Evolutionary conservation across 2,888 invertebrate genomes (phyloP), one percentile per base, ranked within the genome.

Genomic region (Ommatoiulus sabulosus): DNA sequence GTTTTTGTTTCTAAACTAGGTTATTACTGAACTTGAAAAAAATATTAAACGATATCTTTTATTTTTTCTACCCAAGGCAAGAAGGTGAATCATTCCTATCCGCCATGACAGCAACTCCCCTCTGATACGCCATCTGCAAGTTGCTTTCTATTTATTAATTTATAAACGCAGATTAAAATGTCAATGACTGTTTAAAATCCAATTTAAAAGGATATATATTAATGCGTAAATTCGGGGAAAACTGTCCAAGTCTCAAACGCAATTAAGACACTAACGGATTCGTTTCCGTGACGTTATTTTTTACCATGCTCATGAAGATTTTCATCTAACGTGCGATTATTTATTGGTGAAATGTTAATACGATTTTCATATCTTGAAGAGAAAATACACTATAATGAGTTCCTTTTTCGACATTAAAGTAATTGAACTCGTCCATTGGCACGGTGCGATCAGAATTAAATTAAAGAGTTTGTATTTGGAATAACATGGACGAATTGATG

Each of bases 81-180:
- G 72, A 72, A 72, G 72, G 72, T 72, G 72, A 72, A 72, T 72
- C 72, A 72, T 24, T 72, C 15, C 8, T n/a, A 6, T 17, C 63
- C 63, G 63, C 63, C 63, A 24, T 72, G 72, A 72, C 72, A 72
- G 72, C 72, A 72, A 7, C 24, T 63, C 20, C 72, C 24, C 72
- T 72, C 72, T 20, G n/a, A 20, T 24, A 10, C 52, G 24, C 24
- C 72, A 72, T 72, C 72, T 63, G 72, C 72, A 72, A 63, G 17
- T 63, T 17, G 72, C 24, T 72, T 8, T 8, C 72, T 72, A 72
- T n/a, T n/a, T n/a, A n/a, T 72, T 72, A 72, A 63, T 72, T 72
- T 72, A 72, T 72, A 72, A 72, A 72, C 10, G 72, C 24, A 72
- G 72, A 72, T 72, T 72, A 72, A 72, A 72, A 20, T 72, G 72